Base-by-base conservation (phyloP, 2,797 vertebrate species). In the Ambastaia sidthimunki region DNA sequence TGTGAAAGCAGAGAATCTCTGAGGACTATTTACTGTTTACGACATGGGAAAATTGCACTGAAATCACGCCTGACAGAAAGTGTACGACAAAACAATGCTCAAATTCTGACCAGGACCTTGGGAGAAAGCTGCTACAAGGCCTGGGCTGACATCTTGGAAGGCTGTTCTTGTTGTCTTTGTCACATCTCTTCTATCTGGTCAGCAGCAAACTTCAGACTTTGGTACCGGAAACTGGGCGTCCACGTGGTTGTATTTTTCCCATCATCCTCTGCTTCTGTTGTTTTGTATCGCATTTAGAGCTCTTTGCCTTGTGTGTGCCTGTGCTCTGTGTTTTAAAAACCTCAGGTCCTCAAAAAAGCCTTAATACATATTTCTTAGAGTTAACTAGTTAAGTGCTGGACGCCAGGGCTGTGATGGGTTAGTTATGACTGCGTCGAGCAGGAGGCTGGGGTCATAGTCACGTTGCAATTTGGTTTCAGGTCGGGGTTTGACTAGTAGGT, bases 341-440 rank as follows among this genome's bases (percentile, higher is more conserved):
- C 94, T 95, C 93, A 95, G 93, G 94, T 94, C 93, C 92, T 94
- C 90, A 86, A 60, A 86, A 92, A 92, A 94, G 94, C 94, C 94
- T 95, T 95, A 95, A 95, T 83, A 87, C 90, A 88, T 92, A 88
- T 88, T 77, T 84, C 91, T 89, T 90, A 81, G 80, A 50, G 41
- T 76, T 82, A 71, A 67, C 80, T 82, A 81, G 82, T 57, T 65
- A 73, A 86, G 82, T 83, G 86, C 89, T 63, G 80, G 79, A 89
- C 84, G 84, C 75, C 83, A 63, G 78, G 83, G 79, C 84, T 83
- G 63, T 25, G 75, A 69, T 63, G 72, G 57, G 76, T 74, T 75
- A 74, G 59, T 80, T 85, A 19, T 16, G 31, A 74, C 41, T 54
- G 50, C 67, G 44, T 84, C 31, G 21, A 71, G 57, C 18, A 37